Conservation (phyloP, 2,888 invertebrate species). For the Cheilosia variabilis region DNA sequence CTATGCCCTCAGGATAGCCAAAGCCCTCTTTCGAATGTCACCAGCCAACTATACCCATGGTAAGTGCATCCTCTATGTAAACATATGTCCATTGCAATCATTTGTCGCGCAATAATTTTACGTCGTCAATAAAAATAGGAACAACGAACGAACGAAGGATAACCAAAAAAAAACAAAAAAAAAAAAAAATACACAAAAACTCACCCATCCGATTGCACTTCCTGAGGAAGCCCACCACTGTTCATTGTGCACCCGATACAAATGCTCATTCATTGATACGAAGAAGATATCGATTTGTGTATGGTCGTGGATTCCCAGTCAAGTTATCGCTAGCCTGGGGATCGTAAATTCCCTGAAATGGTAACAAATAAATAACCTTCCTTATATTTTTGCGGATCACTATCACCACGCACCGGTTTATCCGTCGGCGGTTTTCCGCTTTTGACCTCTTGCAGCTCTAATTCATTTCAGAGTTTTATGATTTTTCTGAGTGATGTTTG, state of each 20-base stretch:
- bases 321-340: constrained; percentile 42
- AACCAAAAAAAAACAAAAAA: constrained; percentile 13
- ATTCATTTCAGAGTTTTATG: constrained; percentile 69
- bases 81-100: constrained; percentile 74
- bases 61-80: constrained; percentile 72
- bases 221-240: constrained; percentile 44
- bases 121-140: constrained; percentile 46
- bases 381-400: constrained; percentile 52
- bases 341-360: constrained; percentile 61
- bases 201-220: constrained; percentile 56
- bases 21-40: constrained; percentile 50
- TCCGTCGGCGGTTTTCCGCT: constrained; percentile 39
- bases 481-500: constrained; percentile 67
- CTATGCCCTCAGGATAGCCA: constrained; percentile 61
- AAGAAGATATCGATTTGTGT: constrained; percentile 31
- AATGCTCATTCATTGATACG: constrained; percentile 34
- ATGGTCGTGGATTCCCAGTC: constrained; percentile 14
- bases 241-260: constrained; percentile 11
- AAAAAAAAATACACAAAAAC: constrained; percentile 23
- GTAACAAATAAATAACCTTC: constrained; percentile 59
- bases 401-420: constrained; percentile 60
- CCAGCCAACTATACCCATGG: constrained; percentile 23
- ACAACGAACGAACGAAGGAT: constrained; percentile 28
- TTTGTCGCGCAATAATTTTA: constrained; percentile 74
- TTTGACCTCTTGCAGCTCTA: constrained; percentile 33